Conservation (phyloP, 2,888 invertebrate species). For the Cerastoderma edule region DNA sequence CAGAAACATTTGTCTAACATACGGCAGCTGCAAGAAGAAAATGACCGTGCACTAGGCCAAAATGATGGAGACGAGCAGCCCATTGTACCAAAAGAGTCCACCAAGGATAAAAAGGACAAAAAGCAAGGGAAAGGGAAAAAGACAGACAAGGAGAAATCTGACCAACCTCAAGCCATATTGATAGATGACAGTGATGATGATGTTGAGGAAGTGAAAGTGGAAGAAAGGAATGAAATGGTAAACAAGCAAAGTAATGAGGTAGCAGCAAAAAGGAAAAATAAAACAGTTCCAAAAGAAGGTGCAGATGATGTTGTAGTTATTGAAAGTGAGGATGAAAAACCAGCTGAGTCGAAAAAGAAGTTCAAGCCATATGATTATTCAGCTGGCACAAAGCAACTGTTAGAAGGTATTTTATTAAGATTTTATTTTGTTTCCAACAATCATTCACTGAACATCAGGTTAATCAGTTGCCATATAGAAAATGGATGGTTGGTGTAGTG, state of each 20-base stretch:
- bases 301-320: constrained; percentile 23
- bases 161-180: constrained; percentile 19
- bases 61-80: constrained; percentile 29
- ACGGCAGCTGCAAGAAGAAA: constrained; percentile 38
- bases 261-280: neutral
- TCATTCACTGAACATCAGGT: neutral
- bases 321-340: constrained; percentile 20
- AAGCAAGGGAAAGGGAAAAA: constrained; percentile 13
- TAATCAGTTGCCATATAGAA: neutral
- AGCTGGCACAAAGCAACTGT: constrained; percentile 60
- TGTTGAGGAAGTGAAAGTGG: constrained; percentile 6
- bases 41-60: constrained; percentile 51
- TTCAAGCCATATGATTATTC: constrained; percentile 71
- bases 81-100: constrained; percentile 43
- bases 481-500: neutral
- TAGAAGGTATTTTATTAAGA: constrained; percentile 58
- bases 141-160: neutral
- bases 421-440: neutral
- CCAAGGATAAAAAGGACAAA: constrained; percentile 37
- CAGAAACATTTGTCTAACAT: constrained; percentile 51
- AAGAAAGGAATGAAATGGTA: constrained; percentile 13
- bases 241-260: neutral
- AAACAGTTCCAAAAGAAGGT: constrained; percentile 17
- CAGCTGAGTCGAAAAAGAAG: constrained; percentile 6
- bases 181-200: constrained; percentile 13